A percentile compares a stretch with the other conserved stretches of the same genome.
Conservation (phyloP, 2,797 vertebrate genomes). For the Hapalemur alaotrensis region DNA sequence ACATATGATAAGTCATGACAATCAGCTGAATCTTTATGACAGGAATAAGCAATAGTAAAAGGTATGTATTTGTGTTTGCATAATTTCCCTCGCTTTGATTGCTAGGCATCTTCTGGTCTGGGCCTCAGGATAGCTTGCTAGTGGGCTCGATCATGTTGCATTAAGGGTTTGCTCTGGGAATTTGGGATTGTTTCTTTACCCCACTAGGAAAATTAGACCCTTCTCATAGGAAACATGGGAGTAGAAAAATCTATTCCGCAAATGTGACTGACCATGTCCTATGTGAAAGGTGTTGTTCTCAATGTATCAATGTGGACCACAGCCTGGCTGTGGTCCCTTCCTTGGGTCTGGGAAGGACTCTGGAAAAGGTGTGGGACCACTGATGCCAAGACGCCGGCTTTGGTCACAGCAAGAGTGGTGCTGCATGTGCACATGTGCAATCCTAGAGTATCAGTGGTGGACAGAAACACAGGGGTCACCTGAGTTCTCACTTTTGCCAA, state of each 20-base stretch:
- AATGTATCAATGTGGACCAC: background rate
- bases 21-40: conserved; percentile 63
- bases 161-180: conserved; percentile 43
- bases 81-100: conserved; percentile 70
- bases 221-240: conserved; percentile 11
- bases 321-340: background rate
- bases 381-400: background rate
- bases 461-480: background rate
- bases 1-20: conserved; percentile 66
- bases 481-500: background rate
- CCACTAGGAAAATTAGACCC: conserved; percentile 41
- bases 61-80: conserved; percentile 56
- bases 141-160: conserved; percentile 59
- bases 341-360: background rate
- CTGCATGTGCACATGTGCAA: background rate
- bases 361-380: background rate
- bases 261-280: background rate
- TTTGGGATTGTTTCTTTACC: conserved; percentile 2
- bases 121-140: conserved; percentile 13
- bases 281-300: background rate
- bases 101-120: conserved; percentile 54
- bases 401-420: background rate
- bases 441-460: background rate
- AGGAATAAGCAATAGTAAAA: conserved; percentile 64
- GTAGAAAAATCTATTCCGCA: conserved; percentile 12